Evolutionary conservation across 2,797 vertebrate genomes (phyloP).

Genomic region (Sardinella longiceps): DNA sequence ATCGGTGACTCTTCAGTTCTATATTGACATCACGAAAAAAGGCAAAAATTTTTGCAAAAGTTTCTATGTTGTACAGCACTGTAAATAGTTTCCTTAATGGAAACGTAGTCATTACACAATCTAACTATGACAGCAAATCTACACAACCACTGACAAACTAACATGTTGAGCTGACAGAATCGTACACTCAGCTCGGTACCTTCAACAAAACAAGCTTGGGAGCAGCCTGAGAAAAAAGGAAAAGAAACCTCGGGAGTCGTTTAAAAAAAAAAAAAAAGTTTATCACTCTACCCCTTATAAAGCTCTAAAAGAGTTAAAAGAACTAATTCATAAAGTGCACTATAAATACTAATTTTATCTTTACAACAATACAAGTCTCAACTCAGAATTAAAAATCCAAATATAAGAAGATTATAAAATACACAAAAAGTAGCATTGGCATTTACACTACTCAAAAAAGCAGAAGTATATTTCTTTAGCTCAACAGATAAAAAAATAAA

Average conservation of each 20-base stretch:
- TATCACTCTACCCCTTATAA: conserved; percentile 58
- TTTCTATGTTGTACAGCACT: conserved; percentile 48
- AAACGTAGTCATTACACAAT: conserved; percentile 53
- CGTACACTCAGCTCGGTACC: conserved; percentile 61
- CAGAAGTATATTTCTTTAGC: conserved; percentile 58
- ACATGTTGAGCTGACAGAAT: conserved; percentile 48
- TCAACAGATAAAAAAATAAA: conserved; percentile 64
- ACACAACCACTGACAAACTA: conserved; percentile 58
- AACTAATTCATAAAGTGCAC: conserved; percentile 70
- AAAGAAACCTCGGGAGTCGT: conserved; percentile 47
- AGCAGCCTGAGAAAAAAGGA: conserved; percentile 47
- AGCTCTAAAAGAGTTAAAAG: conserved; percentile 61
- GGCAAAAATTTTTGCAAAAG: conserved; percentile 45
- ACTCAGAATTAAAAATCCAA: conserved; percentile 65
- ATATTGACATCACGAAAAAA: conserved; percentile 50
- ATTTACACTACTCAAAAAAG: conserved; percentile 65
- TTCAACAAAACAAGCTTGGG: conserved; percentile 56
- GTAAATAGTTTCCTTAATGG: conserved; percentile 52
- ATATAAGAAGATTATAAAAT: conserved; percentile 67
- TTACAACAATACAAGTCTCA: conserved; percentile 65
- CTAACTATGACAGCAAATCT: conserved; percentile 57
- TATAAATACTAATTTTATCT: conserved; percentile 70
- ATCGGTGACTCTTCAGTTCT: conserved; percentile 41
- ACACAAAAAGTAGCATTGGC: conserved; percentile 62
- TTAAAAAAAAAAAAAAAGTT: conserved; percentile 49